phyloP scores from a whole-genome alignment of 2,888 invertebrate species.

The Eristalis arbustorum region DNA sequence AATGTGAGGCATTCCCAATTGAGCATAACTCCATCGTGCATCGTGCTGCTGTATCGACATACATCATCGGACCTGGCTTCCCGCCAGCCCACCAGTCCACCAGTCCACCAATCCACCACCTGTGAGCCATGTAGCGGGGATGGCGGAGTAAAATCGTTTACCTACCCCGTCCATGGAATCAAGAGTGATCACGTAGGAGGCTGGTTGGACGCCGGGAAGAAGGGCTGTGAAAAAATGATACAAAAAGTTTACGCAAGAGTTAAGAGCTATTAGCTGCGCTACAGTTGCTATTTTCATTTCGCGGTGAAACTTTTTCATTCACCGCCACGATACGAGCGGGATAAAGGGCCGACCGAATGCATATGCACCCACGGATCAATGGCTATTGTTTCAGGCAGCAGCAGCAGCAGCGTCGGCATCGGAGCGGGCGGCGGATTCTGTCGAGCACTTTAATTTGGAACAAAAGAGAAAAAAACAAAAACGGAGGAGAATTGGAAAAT shows the following conservation, averaged over 20 bases:
- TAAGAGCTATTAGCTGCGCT: background rate
- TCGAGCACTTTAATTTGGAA: background rate
- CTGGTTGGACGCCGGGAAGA: background rate
- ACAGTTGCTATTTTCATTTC: conserved; percentile 34
- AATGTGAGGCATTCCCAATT: background rate
- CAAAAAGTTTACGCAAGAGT: background rate
- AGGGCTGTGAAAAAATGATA: background rate
- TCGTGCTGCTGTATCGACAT: background rate
- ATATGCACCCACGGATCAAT: background rate
- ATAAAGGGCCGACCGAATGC: conserved; percentile 3
- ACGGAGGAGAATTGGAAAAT: background rate
- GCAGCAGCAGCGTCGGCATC: background rate
- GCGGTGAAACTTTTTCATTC: conserved; percentile 32
- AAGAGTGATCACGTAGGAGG: background rate
- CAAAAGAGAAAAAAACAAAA: background rate
- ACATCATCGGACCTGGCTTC: background rate
- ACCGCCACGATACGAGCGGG: conserved; percentile 1
- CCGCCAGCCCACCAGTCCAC: background rate
- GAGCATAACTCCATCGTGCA: background rate
- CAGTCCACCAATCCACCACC: background rate
- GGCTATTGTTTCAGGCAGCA: background rate
- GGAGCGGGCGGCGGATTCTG: background rate
- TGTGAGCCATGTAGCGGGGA: background rate
- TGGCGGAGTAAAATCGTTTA: background rate
- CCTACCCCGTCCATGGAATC: background rate